Conservation (phyloP, 2,113 vertebrate genomes). For the Pogonocichla stellata region DNA sequence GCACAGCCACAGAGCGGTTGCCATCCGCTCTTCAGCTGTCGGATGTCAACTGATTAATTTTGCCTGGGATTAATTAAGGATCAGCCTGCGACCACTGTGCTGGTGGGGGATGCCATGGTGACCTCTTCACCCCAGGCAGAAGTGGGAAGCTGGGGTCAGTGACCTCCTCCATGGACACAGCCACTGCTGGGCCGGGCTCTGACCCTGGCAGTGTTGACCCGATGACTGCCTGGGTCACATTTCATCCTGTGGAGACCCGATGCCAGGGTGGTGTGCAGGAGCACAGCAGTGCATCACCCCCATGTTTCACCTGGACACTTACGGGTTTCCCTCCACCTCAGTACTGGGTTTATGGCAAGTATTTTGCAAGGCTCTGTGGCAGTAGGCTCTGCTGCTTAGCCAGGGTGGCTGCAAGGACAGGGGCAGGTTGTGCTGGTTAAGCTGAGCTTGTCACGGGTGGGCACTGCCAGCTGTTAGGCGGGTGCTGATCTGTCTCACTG, state of each 20-base stretch:
- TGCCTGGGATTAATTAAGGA: slow-evolving; percentile 59
- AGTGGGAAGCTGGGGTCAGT: neutral
- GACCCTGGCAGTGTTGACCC: accelerated
- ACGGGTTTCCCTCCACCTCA: accelerated
- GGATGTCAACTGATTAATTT: slow-evolving; percentile 63
- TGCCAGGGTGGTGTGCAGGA: accelerated
- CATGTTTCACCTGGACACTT: accelerated
- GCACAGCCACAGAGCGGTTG: neutral
- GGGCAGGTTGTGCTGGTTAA: accelerated
- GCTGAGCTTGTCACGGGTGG: accelerated
- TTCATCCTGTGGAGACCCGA: accelerated
- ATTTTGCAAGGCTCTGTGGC: neutral
- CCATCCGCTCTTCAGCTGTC: slow-evolving; percentile 28
- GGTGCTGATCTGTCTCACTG: neutral
- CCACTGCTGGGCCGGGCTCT: accelerated
- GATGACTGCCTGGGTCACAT: neutral
- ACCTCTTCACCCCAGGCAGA: neutral
- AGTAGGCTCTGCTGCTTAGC: neutral
- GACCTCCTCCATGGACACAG: neutral
- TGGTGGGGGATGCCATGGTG: accelerated
- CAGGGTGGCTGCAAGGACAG: neutral
- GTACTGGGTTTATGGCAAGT: neutral
- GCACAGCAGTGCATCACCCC: accelerated
- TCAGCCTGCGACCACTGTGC: neutral
- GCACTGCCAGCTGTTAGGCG: neutral